Evolutionary conservation across 2,797 vertebrate genomes (phyloP).

Genomic region (Falco columbarius): DNA sequence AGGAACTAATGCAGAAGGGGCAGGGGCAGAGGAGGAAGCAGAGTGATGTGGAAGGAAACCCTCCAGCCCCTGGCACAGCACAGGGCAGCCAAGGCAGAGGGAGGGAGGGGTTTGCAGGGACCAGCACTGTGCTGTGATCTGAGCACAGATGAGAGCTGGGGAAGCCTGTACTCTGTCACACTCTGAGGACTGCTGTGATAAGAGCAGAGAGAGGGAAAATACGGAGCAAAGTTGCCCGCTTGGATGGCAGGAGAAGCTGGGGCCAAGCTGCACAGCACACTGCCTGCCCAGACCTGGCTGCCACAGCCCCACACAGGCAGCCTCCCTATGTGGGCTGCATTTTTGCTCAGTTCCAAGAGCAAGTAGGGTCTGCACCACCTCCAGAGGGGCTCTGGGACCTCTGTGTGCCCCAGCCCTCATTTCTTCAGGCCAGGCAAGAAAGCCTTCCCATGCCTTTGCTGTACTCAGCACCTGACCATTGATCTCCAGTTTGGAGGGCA

Average conservation of each 20-base stretch:
- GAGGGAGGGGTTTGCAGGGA: not conserved
- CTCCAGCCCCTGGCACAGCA: not conserved
- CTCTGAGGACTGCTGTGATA: not conserved
- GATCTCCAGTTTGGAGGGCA: not conserved
- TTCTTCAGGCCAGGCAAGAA: not conserved
- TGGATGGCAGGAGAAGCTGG: not conserved
- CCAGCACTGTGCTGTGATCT: not conserved
- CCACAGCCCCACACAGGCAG: not conserved
- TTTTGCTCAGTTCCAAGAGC: not conserved
- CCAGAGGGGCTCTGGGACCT: not conserved
- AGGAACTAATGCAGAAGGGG: not conserved
- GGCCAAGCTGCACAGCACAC: accelerated
- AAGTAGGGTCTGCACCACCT: not conserved
- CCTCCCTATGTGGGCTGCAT: accelerated
- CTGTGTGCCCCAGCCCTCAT: not conserved
- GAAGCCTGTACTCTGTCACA: not conserved
- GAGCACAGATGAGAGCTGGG: not conserved
- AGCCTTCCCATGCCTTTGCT: not conserved
- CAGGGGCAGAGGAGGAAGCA: not conserved
- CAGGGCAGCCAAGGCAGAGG: not conserved
- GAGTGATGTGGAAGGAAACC: not conserved
- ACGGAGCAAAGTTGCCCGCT: not conserved
- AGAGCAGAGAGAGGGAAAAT: not conserved
- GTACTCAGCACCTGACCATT: accelerated
- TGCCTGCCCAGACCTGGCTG: not conserved